These are phyloP conservation scores for Falco novaeseelandiae DNA, from an alignment of 2,797 vertebrate genomes.

Conservation along the genomic window DNA sequence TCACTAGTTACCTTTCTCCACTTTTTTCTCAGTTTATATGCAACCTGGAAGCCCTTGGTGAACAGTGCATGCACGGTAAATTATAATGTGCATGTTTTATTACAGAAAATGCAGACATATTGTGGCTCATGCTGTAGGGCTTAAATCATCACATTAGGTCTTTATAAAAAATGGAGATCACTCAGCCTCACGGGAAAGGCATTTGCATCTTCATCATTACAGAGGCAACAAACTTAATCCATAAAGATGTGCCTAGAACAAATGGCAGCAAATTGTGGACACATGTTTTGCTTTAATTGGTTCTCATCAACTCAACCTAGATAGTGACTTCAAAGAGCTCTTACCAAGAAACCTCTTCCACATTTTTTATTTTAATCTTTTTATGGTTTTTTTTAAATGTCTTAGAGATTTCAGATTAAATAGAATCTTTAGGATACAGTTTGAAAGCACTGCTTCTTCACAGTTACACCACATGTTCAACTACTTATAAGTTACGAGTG, in stretches of 20 bases:
- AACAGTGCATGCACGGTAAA: background rate
- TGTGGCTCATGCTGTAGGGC: constrained; percentile 34
- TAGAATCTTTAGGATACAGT: background rate
- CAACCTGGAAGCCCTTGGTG: background rate
- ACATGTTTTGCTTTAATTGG: constrained; percentile 58
- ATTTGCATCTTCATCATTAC: constrained; percentile 58
- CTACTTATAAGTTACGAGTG: constrained; percentile 20
- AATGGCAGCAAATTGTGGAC: constrained; percentile 64
- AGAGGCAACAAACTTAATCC: constrained; percentile 56
- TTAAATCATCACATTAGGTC: constrained; percentile 56
- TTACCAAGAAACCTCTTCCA: constrained; percentile 16
- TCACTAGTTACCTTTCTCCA: background rate
- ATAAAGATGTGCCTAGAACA: constrained; percentile 63
- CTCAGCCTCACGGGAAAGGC: constrained; percentile 46
- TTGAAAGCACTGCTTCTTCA: constrained; percentile 17
- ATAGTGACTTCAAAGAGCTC: constrained; percentile 39
- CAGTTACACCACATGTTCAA: background rate
- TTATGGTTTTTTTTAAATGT: background rate
- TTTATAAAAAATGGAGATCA: background rate
- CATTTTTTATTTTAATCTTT: constrained; percentile 11
- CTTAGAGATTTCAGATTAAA: constrained; percentile 34
- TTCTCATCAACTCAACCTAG: constrained; percentile 30
- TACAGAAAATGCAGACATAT: constrained; percentile 5
- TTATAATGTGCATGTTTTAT: background rate
- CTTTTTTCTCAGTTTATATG: background rate